Evolutionary conservation across 1,140 invertebrate species (phyloP).

Genomic region (Drosophila suzukii): DNA sequence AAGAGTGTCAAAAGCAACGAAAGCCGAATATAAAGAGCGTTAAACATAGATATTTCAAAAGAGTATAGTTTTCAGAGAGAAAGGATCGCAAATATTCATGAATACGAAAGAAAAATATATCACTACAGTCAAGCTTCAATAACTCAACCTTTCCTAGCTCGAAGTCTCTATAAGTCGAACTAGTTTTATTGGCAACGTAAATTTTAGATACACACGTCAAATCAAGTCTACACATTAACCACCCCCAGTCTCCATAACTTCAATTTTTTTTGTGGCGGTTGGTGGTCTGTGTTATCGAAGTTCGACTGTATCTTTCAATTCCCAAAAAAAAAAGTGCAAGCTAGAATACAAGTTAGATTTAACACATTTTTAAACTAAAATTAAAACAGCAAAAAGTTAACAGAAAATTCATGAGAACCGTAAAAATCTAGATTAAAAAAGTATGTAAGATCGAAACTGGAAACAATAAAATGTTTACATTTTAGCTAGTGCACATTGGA

Average conservation of each 20-base stretch:
- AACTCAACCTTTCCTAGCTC: conserved; percentile 6
- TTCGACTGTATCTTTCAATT: conserved; percentile 43
- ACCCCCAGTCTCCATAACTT: not conserved
- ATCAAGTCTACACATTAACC: not conserved
- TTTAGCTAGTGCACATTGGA: conserved; percentile 8
- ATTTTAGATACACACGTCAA: not conserved
- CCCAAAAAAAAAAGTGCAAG: conserved; percentile 39
- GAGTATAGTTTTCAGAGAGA: conserved; percentile 20
- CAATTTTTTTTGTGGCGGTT: not conserved
- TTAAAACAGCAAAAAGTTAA: conserved; percentile 77
- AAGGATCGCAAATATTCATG: conserved; percentile 9
- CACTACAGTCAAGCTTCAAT: conserved; percentile 31
- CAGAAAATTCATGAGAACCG: conserved; percentile 73
- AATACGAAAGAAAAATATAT: conserved; percentile 46
- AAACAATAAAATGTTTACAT: conserved; percentile 16
- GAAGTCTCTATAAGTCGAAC: conserved; percentile 2
- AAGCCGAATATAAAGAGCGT: conserved; percentile 32
- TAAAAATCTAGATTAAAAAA: conserved; percentile 46
- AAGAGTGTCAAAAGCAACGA: conserved; percentile 33
- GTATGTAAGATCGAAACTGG: conserved; percentile 15
- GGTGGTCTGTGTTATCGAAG: conserved; percentile 8
- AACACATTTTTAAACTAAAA: conserved; percentile 66
- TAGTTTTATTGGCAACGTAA: not conserved
- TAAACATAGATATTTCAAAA: conserved; percentile 21
- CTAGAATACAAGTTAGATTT: conserved; percentile 34